phyloP scores from a whole-genome alignment of 2,113 vertebrate species.

The Pipra filicauda region DNA sequence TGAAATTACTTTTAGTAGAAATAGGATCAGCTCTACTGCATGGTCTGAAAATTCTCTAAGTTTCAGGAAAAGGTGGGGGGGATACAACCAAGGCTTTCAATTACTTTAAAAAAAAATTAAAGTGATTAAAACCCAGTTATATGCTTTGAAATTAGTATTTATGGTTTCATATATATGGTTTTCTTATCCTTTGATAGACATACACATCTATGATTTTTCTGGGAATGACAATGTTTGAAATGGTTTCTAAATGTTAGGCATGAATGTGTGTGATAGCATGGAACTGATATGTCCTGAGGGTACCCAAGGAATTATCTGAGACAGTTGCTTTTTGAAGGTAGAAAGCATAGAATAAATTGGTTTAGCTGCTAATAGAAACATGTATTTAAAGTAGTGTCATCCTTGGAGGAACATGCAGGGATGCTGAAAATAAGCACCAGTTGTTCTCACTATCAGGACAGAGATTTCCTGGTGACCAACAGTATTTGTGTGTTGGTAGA shows the following conservation, averaged over 20 bases:
- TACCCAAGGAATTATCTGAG: not conserved
- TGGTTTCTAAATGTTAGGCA: not conserved
- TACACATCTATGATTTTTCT: not conserved
- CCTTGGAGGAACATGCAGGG: not conserved
- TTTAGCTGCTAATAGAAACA: not conserved
- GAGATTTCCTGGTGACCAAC: not conserved
- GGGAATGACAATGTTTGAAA: not conserved
- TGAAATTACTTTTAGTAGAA: not conserved
- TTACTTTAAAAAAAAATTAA: not conserved
- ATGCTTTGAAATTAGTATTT: not conserved
- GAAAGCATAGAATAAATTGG: not conserved
- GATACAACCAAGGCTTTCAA: not conserved
- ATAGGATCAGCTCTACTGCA: not conserved
- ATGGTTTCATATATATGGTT: not conserved
- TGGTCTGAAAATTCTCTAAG: not conserved
- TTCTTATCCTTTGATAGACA: not conserved
- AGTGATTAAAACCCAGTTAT: not conserved
- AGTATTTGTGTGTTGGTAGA: not conserved
- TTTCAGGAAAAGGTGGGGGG: not conserved
- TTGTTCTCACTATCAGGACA: not conserved
- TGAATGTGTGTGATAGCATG: not conserved
- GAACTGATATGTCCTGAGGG: not conserved
- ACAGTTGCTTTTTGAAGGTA: not conserved
- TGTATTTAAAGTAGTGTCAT: not conserved
- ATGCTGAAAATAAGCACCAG: not conserved